These are phyloP conservation scores for Agriopis leucophaearia DNA, from an alignment of 2,888 invertebrate species.

Conservation along the genomic window DNA sequence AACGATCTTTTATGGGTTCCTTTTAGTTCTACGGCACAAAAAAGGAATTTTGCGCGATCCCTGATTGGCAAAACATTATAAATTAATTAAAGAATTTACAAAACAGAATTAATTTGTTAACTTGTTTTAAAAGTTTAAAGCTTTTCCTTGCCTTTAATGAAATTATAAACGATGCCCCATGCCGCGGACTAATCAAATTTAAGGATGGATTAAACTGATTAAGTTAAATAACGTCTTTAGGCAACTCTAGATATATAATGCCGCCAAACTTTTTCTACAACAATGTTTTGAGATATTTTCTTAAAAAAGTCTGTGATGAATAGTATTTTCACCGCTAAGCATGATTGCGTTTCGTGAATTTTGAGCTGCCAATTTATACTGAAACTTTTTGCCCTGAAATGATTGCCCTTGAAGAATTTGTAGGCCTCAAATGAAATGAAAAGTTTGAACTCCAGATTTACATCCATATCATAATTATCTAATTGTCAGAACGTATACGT, in stretches of 20 bases:
- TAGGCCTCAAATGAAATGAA: no score
- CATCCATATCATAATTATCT: no score
- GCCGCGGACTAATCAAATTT: slow-evolving; percentile 5
- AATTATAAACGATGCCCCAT: not conserved
- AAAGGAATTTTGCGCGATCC: not conserved
- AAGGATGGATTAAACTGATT: not conserved
- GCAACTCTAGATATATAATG: not conserved
- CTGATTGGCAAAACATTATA: not conserved
- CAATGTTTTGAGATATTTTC: not conserved
- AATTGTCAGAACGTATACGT: slow-evolving; percentile 1
- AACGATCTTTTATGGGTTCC: no score
- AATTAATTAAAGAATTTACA: slow-evolving; percentile 4
- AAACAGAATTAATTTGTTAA: slow-evolving; percentile 18
- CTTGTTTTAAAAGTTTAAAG: slow-evolving; percentile 4
- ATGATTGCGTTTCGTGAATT: not conserved
- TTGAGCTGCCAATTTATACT: not conserved
- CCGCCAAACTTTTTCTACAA: not conserved
- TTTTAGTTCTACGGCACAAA: no score
- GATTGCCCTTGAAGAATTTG: no score
- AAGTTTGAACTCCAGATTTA: no score
- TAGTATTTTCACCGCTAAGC: not conserved
- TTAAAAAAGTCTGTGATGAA: not conserved
- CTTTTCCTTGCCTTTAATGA: not conserved
- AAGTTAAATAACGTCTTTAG: not conserved
- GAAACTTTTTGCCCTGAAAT: not conserved